Evolutionary conservation across 2,888 invertebrate genomes (phyloP).

Genomic region (Hirtodrosophila duncani): DNA sequence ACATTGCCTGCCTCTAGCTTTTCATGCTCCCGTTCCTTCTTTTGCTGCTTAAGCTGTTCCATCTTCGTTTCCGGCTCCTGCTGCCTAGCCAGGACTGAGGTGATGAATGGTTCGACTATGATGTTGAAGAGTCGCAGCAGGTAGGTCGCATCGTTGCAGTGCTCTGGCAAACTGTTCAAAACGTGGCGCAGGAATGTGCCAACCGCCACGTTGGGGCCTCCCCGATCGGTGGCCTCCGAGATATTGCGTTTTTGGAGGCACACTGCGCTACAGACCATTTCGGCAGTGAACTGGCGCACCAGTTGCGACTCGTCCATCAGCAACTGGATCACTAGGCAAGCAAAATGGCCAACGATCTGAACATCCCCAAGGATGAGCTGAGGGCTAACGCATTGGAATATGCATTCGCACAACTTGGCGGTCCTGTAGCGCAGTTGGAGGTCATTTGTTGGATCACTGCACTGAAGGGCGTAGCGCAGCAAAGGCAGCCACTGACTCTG

Average conservation of each 20-base stretch:
- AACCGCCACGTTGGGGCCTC: conserved; percentile 57
- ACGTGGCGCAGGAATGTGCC: conserved; percentile 56
- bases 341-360: conserved; percentile 58
- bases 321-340: conserved; percentile 63
- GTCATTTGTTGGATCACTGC: conserved; percentile 57
- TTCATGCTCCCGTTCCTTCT: no score
- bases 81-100: conserved; percentile 11
- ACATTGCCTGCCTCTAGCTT: no score
- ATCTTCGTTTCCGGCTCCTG: conserved; percentile 8
- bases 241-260: neutral
- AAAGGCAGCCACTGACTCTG: conserved; percentile 46
- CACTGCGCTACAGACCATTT: conserved; percentile 46
- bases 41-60: no score
- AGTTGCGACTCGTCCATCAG: conserved; percentile 72
- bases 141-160: conserved; percentile 42
- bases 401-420: conserved; percentile 53
- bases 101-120: conserved; percentile 57
- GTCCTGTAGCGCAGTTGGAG: conserved; percentile 68
- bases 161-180: conserved; percentile 40
- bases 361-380: conserved; percentile 47
- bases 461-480: conserved; percentile 58
- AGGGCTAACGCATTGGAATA: conserved; percentile 45
- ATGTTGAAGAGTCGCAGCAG: conserved; percentile 62
- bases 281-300: conserved; percentile 64
- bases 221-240: neutral